A percentile compares a stretch with the other conserved stretches of the same genome.
These are phyloP conservation scores for Prionailurus viverrinus DNA, from an alignment of 2,113 vertebrate genomes.

Conservation along the genomic window DNA sequence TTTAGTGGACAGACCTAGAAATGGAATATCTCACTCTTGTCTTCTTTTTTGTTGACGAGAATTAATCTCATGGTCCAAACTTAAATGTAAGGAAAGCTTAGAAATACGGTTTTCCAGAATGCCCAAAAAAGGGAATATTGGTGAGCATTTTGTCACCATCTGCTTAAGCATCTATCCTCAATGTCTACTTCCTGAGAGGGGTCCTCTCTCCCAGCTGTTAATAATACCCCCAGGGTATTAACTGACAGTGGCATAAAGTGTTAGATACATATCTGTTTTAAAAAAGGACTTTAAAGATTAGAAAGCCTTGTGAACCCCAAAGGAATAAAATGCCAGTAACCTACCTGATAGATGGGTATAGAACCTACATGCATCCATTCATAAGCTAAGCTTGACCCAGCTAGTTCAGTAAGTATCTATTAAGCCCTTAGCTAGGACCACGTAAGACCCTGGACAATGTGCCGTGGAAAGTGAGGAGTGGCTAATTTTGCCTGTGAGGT, in stretches of 20 bases:
- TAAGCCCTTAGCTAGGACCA: background rate
- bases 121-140: background rate
- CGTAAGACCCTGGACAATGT: background rate
- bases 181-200: background rate
- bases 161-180: background rate
- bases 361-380: background rate
- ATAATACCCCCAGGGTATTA: background rate
- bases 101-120: background rate
- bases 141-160: background rate
- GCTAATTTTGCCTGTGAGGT: background rate
- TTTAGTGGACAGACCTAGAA: background rate
- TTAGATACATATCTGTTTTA: background rate
- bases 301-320: background rate
- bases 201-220: background rate
- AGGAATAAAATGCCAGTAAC: slow-evolving; percentile 10
- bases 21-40: background rate
- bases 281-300: background rate
- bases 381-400: background rate
- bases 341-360: background rate
- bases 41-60: slow-evolving; percentile 27
- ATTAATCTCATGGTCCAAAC: background rate
- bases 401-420: background rate
- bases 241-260: background rate
- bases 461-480: background rate
- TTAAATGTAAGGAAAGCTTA: background rate